Conservation (phyloP, 2,888 invertebrate genomes). For the Agonopterix heracliana region DNA sequence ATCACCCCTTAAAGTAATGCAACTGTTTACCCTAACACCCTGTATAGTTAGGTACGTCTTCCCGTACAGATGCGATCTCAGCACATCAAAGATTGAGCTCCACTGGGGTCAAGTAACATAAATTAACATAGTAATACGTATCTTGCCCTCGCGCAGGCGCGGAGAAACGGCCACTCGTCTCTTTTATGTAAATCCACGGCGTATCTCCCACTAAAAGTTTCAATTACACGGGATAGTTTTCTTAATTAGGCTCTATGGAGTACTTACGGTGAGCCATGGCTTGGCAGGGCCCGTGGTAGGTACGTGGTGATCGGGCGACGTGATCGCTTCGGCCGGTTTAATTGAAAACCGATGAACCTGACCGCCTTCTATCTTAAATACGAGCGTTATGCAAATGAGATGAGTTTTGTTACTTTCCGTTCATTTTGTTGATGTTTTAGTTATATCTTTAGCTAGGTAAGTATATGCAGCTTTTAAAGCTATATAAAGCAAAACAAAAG, state of each 20-base stretch:
- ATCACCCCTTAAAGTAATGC: too few species aligned
- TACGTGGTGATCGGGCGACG: not conserved
- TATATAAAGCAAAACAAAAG: too few species aligned
- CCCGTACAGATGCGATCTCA: not conserved
- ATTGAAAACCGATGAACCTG: not conserved
- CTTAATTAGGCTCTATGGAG: slow-evolving; percentile 18
- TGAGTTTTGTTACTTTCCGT: not conserved
- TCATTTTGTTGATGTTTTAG: too few species aligned
- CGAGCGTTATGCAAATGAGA: not conserved
- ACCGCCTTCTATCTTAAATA: not conserved
- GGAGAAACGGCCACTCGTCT: not conserved
- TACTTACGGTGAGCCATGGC: not conserved
- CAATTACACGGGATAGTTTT: slow-evolving; percentile 28
- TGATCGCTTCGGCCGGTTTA: not conserved
- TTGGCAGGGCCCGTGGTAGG: not conserved
- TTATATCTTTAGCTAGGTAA: too few species aligned
- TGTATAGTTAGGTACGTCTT: too few species aligned
- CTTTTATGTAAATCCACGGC: slow-evolving; percentile 32
- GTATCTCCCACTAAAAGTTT: slow-evolving; percentile 29
- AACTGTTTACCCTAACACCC: too few species aligned
- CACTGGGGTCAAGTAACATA: slow-evolving; percentile 9
- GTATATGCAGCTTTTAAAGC: too few species aligned
- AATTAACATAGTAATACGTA: slow-evolving; percentile 28
- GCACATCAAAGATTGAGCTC: slow-evolving; percentile 1
- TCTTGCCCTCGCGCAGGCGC: slow-evolving; percentile 5